Evolutionary conservation across 1,140 invertebrate species (phyloP).

Genomic region (Drosophila nikananu): DNA sequence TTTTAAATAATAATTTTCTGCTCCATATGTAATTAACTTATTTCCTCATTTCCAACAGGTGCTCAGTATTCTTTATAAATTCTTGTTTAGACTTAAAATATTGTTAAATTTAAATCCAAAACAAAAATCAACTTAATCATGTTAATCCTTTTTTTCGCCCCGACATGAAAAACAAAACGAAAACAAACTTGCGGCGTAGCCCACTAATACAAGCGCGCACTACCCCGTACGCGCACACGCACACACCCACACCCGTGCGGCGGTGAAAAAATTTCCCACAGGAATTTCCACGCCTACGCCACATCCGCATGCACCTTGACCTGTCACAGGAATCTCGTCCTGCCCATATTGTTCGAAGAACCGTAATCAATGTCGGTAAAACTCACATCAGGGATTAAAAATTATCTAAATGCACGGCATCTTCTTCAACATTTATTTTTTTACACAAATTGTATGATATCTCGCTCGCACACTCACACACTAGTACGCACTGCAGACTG

Average conservation of each 20-base stretch:
- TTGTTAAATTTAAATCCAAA: neutral
- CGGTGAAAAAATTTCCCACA: slow-evolving; percentile 46
- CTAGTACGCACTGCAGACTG: slow-evolving; percentile 11
- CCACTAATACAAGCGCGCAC: slow-evolving; percentile 21
- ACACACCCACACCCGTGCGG: slow-evolving; percentile 30
- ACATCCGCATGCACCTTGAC: slow-evolving; percentile 30
- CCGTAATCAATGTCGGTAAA: neutral
- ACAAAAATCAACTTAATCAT: neutral
- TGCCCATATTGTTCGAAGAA: neutral
- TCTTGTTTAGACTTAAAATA: neutral
- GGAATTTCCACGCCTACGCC: slow-evolving; percentile 52
- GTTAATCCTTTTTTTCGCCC: slow-evolving; percentile 24
- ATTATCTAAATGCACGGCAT: slow-evolving; percentile 24
- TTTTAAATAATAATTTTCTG: neutral
- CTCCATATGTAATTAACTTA: neutral
- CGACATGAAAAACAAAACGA: slow-evolving; percentile 42
- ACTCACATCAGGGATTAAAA: slow-evolving; percentile 15
- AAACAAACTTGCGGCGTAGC: slow-evolving; percentile 45
- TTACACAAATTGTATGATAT: slow-evolving; percentile 28
- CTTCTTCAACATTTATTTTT: slow-evolving; percentile 29
- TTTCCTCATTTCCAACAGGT: neutral
- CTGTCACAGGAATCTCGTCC: neutral
- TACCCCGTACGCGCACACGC: slow-evolving; percentile 15
- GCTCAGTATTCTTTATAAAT: neutral
- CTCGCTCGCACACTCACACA: slow-evolving; percentile 20